A percentile compares a stretch with the other conserved stretches of the same genome.
Evolutionary conservation across 2,888 invertebrate genomes (phyloP).

Genomic region (Camponotus fellah): DNA sequence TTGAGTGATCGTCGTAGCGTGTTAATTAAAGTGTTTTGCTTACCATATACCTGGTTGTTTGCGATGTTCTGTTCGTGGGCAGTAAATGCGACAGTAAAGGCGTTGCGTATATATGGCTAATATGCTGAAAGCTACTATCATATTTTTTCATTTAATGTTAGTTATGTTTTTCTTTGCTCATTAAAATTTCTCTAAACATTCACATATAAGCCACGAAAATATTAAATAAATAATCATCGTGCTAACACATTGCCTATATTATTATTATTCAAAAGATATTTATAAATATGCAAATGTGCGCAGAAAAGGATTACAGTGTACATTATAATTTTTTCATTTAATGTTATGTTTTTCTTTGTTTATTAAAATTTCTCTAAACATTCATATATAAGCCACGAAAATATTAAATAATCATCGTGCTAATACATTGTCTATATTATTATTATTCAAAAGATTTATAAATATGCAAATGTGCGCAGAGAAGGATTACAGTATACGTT

Average conservation of each 20-base stretch:
- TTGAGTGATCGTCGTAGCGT: conserved; percentile 53
- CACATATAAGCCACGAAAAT: not conserved
- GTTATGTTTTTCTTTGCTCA: not conserved
- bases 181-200: not conserved
- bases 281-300: not conserved
- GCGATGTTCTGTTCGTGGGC: conserved; percentile 38
- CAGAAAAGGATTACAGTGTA: not conserved
- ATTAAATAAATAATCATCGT: not conserved
- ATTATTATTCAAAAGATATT: not conserved
- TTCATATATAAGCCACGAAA: not conserved
- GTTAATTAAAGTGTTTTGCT: conserved; percentile 52
- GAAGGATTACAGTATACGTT: not conserved
- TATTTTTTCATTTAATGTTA: conserved; percentile 1
- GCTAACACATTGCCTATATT: not conserved
- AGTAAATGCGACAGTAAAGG: conserved; percentile 35
- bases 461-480: not conserved
- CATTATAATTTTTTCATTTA: conserved; percentile 7
- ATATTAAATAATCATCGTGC: not conserved
- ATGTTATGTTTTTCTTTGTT: not conserved
- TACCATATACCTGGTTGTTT: conserved; percentile 47
- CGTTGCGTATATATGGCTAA: not conserved
- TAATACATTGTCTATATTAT: not conserved
- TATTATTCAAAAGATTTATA: not conserved
- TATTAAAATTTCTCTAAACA: not conserved
- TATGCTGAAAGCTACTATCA: conserved; percentile 5